A percentile compares a stretch with the other conserved stretches of the same genome.
Evolutionary conservation across 2,888 invertebrate species (phyloP).

Genomic region (Desoria tigrina): DNA sequence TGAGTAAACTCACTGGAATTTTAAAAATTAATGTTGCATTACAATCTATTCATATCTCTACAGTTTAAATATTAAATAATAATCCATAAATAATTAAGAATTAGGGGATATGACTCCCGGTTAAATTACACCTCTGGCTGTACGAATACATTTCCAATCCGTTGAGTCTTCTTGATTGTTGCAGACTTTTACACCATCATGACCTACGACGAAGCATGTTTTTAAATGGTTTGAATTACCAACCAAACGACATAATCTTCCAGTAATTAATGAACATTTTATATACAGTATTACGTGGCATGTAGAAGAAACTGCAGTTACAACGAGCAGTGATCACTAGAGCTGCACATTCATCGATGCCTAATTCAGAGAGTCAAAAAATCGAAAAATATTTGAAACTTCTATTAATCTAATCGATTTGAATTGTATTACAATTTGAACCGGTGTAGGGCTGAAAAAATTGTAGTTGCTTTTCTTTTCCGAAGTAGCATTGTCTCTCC

Average conservation of each 20-base stretch:
- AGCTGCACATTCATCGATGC: slow-evolving; percentile 28
- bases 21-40: not conserved
- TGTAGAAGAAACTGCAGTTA: slow-evolving; percentile 41
- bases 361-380: not conserved
- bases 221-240: slow-evolving; percentile 3
- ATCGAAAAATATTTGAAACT: slow-evolving; percentile 14
- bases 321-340: slow-evolving; percentile 23
- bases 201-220: no score
- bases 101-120: no score
- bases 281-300: slow-evolving; percentile 39
- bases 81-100: no score
- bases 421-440: slow-evolving; percentile 26
- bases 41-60: not conserved
- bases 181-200: slow-evolving; percentile 23
- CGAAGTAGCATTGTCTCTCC: slow-evolving; percentile 36
- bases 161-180: slow-evolving; percentile 17
- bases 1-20: slow-evolving; percentile 16
- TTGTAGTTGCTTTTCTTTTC: slow-evolving; percentile 27
- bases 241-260: not conserved
- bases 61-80: slow-evolving; percentile 18
- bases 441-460: slow-evolving; percentile 43
- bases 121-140: slow-evolving; percentile 18
- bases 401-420: slow-evolving; percentile 1
- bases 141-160: slow-evolving; percentile 8
- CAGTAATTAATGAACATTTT: no score